Conservation (phyloP, 1,140 invertebrate genomes). For the Condylostylus longicornis region DNA sequence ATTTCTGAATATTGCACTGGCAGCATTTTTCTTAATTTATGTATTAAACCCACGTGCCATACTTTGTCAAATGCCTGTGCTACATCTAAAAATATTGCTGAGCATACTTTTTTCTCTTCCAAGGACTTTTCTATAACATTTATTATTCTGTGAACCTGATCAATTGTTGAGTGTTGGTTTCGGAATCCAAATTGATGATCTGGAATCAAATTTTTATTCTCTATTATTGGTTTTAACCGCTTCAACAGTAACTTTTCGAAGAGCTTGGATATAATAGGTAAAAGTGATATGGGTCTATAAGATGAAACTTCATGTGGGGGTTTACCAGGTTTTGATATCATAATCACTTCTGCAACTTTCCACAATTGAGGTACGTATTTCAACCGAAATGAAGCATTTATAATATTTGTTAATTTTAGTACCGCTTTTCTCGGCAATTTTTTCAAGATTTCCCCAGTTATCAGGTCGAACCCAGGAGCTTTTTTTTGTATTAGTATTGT, state of each 20-base stretch:
- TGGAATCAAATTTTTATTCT: conserved; percentile 14
- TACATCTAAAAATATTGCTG: conserved; percentile 18
- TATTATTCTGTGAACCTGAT: conserved; percentile 23
- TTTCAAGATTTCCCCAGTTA: too few relatives aligned
- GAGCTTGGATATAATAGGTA: conserved; percentile 22
- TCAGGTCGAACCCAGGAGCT: too few relatives aligned
- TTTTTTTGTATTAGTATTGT: too few relatives aligned
- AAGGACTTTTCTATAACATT: conserved; percentile 16
- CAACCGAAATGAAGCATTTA: too few relatives aligned
- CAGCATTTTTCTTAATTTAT: conserved; percentile 13
- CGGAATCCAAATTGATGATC: conserved; percentile 30
- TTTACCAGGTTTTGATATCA: conserved; percentile 30
- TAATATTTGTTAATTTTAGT: too few relatives aligned
- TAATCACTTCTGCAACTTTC: conserved; percentile 27
- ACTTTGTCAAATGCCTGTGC: conserved; percentile 24
- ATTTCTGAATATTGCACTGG: conserved; percentile 11
- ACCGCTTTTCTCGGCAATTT: too few relatives aligned
- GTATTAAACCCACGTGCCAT: conserved; percentile 21
- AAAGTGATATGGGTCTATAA: conserved; percentile 26
- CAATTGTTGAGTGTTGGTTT: conserved; percentile 17
- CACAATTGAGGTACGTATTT: conserved; percentile 21
- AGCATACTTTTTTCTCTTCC: conserved; percentile 16
- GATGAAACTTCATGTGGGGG: conserved; percentile 8
- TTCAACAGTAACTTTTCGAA: conserved; percentile 18
- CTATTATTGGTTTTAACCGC: conserved; percentile 7